Evolutionary conservation across 1,140 invertebrate genomes (phyloP).

Genomic region (Saxidomus purpurata): DNA sequence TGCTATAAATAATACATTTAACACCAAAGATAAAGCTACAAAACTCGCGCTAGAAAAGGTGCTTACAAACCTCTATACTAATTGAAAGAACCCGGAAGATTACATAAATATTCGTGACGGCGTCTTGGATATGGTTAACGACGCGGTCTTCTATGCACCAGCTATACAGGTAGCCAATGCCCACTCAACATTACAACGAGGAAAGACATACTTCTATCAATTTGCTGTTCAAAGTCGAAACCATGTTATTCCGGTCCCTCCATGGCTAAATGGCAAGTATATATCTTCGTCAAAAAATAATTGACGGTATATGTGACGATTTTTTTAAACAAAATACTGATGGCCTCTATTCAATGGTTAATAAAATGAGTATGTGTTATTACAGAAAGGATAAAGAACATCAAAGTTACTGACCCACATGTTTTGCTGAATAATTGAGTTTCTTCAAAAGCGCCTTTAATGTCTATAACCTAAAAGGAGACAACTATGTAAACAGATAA

Average conservation of each 20-base stretch:
- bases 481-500: too few relatives aligned
- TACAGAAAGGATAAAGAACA: too few relatives aligned
- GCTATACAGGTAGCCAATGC: neutral
- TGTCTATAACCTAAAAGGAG: too few relatives aligned
- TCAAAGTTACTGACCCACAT: too few relatives aligned
- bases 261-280: too few relatives aligned
- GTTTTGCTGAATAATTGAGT: too few relatives aligned
- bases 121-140: neutral
- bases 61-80: neutral
- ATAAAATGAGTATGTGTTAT: too few relatives aligned
- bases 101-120: neutral
- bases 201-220: conserved; percentile 22
- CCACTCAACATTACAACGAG: neutral
- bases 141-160: neutral
- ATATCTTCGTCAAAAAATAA: too few relatives aligned
- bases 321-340: too few relatives aligned
- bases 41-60: neutral
- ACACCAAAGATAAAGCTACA: neutral
- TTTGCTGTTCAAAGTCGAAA: neutral
- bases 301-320: too few relatives aligned
- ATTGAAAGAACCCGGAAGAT: conserved; percentile 13
- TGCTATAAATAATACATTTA: neutral
- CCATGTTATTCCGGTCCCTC: neutral
- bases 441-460: too few relatives aligned
- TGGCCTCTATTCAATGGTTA: too few relatives aligned